Conservation (phyloP, 2,113 vertebrate genomes). For the Paracanthobrama guichenoti region DNA sequence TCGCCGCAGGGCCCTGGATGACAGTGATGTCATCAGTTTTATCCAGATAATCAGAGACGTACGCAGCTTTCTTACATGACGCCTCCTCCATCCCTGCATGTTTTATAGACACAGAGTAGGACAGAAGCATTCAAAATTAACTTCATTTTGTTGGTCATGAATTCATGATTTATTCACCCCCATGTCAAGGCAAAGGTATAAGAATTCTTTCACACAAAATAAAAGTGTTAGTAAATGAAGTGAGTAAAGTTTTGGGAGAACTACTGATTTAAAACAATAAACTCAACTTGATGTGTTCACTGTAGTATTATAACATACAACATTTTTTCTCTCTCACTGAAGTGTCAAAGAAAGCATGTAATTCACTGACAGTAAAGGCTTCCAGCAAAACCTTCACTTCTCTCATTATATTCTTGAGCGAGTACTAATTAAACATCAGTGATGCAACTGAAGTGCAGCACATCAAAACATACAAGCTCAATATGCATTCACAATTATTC, state of each 20-base stretch:
- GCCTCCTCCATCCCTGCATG: constrained; percentile 91
- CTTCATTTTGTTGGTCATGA: background rate
- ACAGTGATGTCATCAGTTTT: constrained; percentile 76
- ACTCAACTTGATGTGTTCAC: background rate
- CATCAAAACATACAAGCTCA: background rate
- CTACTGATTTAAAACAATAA: background rate
- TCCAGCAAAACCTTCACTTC: background rate
- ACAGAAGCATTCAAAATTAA: background rate
- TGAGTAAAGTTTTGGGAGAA: background rate
- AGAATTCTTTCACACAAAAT: background rate
- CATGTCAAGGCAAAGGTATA: background rate
- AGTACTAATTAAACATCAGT: constrained; percentile 2
- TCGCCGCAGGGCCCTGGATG: constrained; percentile 84
- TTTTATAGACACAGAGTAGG: background rate
- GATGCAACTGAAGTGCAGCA: background rate
- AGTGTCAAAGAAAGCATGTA: constrained; percentile 8
- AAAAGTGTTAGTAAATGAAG: background rate
- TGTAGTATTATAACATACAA: background rate
- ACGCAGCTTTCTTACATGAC: constrained; percentile 76
- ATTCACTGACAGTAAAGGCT: background rate
- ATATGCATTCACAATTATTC: background rate
- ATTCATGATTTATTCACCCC: background rate
- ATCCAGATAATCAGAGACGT: constrained; percentile 79
- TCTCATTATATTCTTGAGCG: background rate
- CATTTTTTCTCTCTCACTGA: background rate